Percentiles rank a stretch among this genome's conserved stretches.
Conservation (phyloP, 2,888 invertebrate genomes). For the Drosophila greeni region DNA sequence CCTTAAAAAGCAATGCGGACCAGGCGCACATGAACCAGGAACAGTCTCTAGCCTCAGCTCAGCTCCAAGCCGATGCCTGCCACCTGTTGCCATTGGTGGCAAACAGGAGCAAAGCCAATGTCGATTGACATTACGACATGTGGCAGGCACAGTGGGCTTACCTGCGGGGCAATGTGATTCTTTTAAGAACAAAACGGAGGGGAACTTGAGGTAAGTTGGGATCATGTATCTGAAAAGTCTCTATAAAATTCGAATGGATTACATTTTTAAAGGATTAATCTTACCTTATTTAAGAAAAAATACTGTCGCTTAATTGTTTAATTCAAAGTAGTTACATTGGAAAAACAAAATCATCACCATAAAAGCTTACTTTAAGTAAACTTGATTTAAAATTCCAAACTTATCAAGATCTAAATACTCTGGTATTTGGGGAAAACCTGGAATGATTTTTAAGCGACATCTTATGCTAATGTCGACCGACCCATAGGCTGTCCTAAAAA, state of each 20-base stretch:
- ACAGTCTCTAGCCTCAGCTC: conserved; percentile 6
- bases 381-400: not conserved
- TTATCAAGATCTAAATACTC: not conserved
- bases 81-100: conserved; percentile 39
- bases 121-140: conserved; percentile 40
- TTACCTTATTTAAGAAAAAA: not conserved
- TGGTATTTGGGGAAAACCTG: conserved; percentile 3
- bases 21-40: conserved; percentile 63
- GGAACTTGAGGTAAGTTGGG: not conserved
- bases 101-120: conserved; percentile 42
- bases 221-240: not conserved
- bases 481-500: not conserved
- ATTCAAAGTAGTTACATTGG: not conserved
- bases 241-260: too few species aligned
- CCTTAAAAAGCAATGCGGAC: conserved; percentile 68
- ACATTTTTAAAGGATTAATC: too few species aligned
- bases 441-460: conserved; percentile 1
- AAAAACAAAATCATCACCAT: not conserved
- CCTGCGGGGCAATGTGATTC: not conserved
- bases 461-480: not conserved
- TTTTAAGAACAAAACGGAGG: not conserved
- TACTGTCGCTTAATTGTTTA: not conserved
- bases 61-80: conserved; percentile 16
- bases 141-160: conserved; percentile 28
- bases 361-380: too few species aligned